These are phyloP conservation scores for Rhagophthalmus giganteus DNA, from an alignment of 2,888 invertebrate genomes.

Conservation along the genomic window DNA sequence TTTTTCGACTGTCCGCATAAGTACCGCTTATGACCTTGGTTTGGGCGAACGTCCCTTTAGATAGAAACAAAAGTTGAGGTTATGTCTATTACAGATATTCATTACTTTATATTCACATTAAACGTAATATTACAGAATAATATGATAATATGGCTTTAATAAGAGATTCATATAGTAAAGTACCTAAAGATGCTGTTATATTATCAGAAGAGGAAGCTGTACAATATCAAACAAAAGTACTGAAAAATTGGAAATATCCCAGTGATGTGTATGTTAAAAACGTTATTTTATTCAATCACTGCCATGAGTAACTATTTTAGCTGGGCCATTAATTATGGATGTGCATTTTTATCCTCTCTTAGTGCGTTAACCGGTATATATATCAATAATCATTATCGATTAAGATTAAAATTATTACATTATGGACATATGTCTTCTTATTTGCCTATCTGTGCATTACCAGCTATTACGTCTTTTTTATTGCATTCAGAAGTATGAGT, in stretches of 20 bases:
- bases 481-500: constrained; percentile 61
- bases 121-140: no score
- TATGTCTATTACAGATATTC: no score
- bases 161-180: constrained; percentile 51
- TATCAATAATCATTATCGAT: constrained; percentile 67
- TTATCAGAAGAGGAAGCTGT: constrained; percentile 63
- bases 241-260: constrained; percentile 62
- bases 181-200: constrained; percentile 65
- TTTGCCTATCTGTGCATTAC: constrained; percentile 64
- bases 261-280: constrained; percentile 65
- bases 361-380: constrained; percentile 61
- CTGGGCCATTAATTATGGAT: constrained; percentile 60
- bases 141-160: constrained; percentile 64
- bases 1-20: no score
- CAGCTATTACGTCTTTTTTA: constrained; percentile 60
- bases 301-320: constrained; percentile 47
- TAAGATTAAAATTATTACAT: constrained; percentile 61
- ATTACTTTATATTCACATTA: no score
- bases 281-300: no score
- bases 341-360: constrained; percentile 57
- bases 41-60: no score
- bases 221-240: constrained; percentile 62
- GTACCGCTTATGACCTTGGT: no score
- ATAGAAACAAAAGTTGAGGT: no score
- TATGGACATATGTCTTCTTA: constrained; percentile 65